Evolutionary conservation across 2,888 invertebrate genomes (phyloP).

Genomic region (Ectropis crepuscularia): DNA sequence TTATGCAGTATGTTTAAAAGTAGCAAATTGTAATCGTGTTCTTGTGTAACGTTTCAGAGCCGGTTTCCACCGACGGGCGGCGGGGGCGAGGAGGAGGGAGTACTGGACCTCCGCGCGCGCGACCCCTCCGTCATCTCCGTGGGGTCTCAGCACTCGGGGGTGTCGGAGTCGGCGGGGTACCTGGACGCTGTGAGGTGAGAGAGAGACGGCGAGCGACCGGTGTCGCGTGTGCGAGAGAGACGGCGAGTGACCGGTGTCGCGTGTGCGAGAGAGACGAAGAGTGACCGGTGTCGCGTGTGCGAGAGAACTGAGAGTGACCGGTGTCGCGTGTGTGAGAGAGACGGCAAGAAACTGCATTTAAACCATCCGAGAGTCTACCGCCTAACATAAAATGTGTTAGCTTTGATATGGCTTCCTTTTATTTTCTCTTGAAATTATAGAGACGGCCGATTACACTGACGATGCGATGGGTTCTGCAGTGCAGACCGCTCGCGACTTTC

Average conservation of each 20-base stretch:
- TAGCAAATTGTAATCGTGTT: neutral
- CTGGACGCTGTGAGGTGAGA: conserved; percentile 74
- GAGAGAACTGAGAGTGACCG: neutral
- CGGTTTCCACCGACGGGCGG: conserved; percentile 46
- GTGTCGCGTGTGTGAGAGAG: neutral
- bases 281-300: neutral
- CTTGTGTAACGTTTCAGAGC: conserved; percentile 46
- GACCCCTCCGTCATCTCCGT: conserved; percentile 81
- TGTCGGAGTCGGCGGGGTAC: conserved; percentile 78
- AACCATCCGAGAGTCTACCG: no score
- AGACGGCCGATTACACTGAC: no score
- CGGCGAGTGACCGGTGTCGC: neutral
- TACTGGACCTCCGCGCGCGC: conserved; percentile 84
- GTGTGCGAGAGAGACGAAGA: neutral
- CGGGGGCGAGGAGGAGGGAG: conserved; percentile 66
- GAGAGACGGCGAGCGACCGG: conserved; percentile 1
- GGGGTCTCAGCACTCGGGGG: conserved; percentile 80
- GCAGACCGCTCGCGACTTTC: no score
- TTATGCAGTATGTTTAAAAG: no score
- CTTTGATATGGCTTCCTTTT: no score
- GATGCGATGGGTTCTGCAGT: no score
- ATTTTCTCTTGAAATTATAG: no score
- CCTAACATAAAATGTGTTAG: no score
- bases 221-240: conserved; percentile 42
- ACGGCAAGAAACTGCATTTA: neutral